These are phyloP conservation scores for Eretmocerus hayati DNA, from an alignment of 2,888 invertebrate genomes.

Conservation along the genomic window DNA sequence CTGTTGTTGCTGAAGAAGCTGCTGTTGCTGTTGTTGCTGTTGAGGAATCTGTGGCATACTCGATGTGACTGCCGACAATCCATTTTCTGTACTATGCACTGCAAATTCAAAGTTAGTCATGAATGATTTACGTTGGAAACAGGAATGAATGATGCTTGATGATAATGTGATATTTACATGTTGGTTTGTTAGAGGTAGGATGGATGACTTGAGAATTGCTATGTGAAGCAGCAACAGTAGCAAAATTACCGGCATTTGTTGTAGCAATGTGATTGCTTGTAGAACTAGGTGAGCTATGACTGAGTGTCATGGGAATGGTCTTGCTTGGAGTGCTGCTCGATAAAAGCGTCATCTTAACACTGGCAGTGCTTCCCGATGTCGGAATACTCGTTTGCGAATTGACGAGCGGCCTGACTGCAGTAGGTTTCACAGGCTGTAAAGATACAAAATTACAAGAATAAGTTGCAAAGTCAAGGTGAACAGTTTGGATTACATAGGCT, in stretches of 20 bases:
- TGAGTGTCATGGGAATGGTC: conserved; percentile 56
- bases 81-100: conserved; percentile 48
- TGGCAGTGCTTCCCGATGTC: conserved; percentile 50
- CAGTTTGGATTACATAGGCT: too few species aligned
- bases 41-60: conserved; percentile 43
- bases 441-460: conserved; percentile 22
- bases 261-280: conserved; percentile 44
- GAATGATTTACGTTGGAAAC: too few species aligned
- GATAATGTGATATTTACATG: conserved; percentile 37
- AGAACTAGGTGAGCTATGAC: conserved; percentile 46
- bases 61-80: conserved; percentile 37
- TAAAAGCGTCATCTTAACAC: conserved; percentile 50
- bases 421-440: conserved; percentile 76
- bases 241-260: conserved; percentile 53
- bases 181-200: conserved; percentile 45
- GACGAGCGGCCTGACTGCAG: conserved; percentile 57
- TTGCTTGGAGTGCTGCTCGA: conserved; percentile 46
- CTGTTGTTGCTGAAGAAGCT: conserved; percentile 36
- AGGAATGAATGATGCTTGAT: not conserved
- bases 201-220: conserved; percentile 44
- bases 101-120: too few species aligned
- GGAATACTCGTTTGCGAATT: conserved; percentile 56
- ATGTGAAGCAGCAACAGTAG: conserved; percentile 57
- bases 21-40: conserved; percentile 44
- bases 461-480: too few species aligned